These are phyloP conservation scores for Coendou prehensilis DNA, from an alignment of 2,797 vertebrate species.

Conservation along the genomic window DNA sequence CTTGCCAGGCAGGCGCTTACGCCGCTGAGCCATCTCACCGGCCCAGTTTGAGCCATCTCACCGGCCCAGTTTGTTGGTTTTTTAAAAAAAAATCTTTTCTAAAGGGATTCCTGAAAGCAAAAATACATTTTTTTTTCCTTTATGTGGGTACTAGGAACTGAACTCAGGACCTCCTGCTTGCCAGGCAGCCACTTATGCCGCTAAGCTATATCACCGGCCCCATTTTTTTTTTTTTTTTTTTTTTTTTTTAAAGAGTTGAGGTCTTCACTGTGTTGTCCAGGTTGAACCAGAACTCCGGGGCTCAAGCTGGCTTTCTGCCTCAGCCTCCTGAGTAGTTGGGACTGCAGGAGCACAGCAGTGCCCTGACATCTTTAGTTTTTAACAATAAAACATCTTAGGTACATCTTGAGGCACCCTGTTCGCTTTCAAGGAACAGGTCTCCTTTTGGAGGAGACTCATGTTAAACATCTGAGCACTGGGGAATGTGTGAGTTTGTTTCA, in stretches of 20 bases:
- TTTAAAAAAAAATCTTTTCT: neutral
- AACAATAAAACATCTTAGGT: neutral
- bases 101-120: constrained; percentile 4
- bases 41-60: too few species aligned
- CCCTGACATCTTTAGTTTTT: neutral
- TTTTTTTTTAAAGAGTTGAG: neutral
- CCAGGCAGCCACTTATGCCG: too few species aligned
- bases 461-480: neutral
- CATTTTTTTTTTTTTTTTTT: too few species aligned
- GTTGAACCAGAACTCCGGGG: neutral
- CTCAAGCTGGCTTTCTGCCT: neutral
- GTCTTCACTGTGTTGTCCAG: neutral
- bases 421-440: neutral
- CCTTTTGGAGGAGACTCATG: constrained; percentile 14
- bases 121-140: neutral
- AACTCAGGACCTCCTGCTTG: too few species aligned
- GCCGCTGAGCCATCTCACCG: too few species aligned
- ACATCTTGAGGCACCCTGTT: neutral
- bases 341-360: too few species aligned
- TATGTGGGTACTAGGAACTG: too few species aligned
- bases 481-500: neutral
- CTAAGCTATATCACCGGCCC: too few species aligned
- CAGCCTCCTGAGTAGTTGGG: neutral
- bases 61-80: neutral
- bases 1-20: too few species aligned